Percentiles rank a stretch among this genome's conserved stretches.
Evolutionary conservation across 2,888 invertebrate species (phyloP).

Genomic region (Horisme vitalbata): DNA sequence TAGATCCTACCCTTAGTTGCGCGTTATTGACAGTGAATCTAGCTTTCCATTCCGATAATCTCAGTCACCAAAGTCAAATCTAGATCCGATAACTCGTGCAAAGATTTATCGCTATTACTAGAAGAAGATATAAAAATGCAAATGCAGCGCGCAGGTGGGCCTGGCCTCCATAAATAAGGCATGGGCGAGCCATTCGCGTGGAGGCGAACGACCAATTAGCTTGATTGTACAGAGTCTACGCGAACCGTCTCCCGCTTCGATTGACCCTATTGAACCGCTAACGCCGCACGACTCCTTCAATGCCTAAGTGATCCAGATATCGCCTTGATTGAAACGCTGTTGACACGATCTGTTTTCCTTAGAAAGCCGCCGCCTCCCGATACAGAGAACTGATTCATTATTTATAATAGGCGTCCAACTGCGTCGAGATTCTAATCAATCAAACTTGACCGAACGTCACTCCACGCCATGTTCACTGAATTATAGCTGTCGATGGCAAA

Average conservation of each 20-base stretch:
- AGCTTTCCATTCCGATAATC: background rate
- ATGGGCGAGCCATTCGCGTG: conserved; percentile 39
- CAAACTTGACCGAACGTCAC: conserved; percentile 33
- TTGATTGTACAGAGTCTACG: conserved; percentile 47
- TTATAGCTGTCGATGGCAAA: conserved; percentile 17
- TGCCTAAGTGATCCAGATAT: conserved; percentile 38
- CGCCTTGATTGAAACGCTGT: conserved; percentile 38
- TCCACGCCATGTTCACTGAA: conserved; percentile 15
- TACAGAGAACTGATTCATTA: conserved; percentile 35
- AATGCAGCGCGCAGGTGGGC: conserved; percentile 40
- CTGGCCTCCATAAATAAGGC: conserved; percentile 31
- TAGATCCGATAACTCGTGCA: conserved; percentile 7
- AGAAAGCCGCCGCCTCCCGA: conserved; percentile 27
- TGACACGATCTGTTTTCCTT: conserved; percentile 18
- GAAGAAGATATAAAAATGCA: conserved; percentile 32
- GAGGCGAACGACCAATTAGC: conserved; percentile 54
- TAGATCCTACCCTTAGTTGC: background rate
- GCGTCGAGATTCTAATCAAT: conserved; percentile 38
- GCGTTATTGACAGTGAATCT: background rate
- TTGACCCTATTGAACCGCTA: conserved; percentile 54
- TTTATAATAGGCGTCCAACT: conserved; percentile 33
- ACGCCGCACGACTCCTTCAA: conserved; percentile 35
- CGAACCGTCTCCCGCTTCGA: conserved; percentile 45
- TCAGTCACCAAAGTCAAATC: background rate
- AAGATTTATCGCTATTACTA: conserved; percentile 17